Evolutionary conservation across 2,888 invertebrate species (phyloP).

Genomic region (Agriopis aurantiaria): DNA sequence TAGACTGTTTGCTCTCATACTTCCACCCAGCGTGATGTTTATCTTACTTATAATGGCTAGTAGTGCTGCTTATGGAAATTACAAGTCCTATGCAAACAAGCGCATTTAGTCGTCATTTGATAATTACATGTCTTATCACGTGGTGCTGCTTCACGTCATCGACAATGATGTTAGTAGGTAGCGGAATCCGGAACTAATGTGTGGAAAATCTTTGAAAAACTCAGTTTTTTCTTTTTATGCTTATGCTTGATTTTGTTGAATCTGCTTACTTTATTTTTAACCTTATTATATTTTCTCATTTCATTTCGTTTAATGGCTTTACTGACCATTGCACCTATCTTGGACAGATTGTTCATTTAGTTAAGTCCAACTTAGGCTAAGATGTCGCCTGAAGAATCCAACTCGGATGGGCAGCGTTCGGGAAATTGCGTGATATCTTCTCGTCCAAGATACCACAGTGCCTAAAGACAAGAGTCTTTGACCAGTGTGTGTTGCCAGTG

Average conservation of each 20-base stretch:
- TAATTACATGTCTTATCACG: constrained; percentile 31
- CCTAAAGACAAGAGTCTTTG: too few relatives aligned
- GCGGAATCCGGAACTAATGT: constrained; percentile 7
- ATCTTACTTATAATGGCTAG: constrained; percentile 34
- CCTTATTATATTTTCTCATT: not conserved
- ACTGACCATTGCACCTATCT: too few relatives aligned
- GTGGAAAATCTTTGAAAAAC: not conserved
- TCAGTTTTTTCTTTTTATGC: not conserved
- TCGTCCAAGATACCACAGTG: too few relatives aligned
- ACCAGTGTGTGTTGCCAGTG: too few relatives aligned
- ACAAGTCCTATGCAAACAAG: constrained; percentile 29
- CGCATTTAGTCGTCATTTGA: constrained; percentile 31
- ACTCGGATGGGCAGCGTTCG: too few relatives aligned
- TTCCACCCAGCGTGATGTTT: constrained; percentile 30
- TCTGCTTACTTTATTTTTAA: not conserved
- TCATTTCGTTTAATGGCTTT: too few relatives aligned
- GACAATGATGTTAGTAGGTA: constrained; percentile 1
- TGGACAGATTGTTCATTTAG: too few relatives aligned
- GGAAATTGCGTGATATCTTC: too few relatives aligned
- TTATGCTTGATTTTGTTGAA: not conserved
- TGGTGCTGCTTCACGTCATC: constrained; percentile 17
- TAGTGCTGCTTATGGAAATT: constrained; percentile 37
- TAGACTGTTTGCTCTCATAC: constrained; percentile 34
- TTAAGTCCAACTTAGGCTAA: too few relatives aligned
- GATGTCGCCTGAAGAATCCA: too few relatives aligned